Base-by-base conservation (phyloP, 1,140 invertebrate species). In the Acromyrmex heyeri region DNA sequence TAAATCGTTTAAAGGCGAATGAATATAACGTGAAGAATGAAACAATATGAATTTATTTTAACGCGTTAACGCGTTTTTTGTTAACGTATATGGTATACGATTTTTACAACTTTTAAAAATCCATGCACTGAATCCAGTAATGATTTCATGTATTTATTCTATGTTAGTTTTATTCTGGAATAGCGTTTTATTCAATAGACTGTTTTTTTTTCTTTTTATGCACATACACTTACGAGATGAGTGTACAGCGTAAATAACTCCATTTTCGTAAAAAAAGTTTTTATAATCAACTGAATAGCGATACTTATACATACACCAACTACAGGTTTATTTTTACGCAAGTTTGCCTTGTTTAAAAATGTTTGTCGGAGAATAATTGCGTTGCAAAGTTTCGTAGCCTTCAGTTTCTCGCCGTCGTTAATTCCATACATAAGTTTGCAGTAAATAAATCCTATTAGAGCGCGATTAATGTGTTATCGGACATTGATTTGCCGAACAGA, bases 221-320 rank as follows among this genome's bases (percentile, higher is more conserved):
- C 30, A 5, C 10, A 24, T 24, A 24, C 67, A 48, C 4, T 7
- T 53, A 14, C 7, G 53, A 18, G 78, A 70, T 27, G 48, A 57
- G 21, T 72, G 18, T 16, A 69, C 34, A 57, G 10, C 21, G 10
- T 24, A 50, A 59, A 73, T 82, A 61, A 14, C 18, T 48, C 1
- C 34, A 30, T 70, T 73, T 12, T 73, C 24, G 44, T 7, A 18
- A 72, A 81, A 81, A 81, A 73, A 73, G 34, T 73, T 73, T 73
- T 72, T 73, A 67, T 55, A 72, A 82, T 82, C 18, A 38, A 44
- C 24, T 82, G 79, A 82, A 82, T 82, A 82, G 30, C 53, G 21
- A 48, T 27, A 82, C 34, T 69, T 30, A 79, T 79, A 57, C 27
- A 79, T 79, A 57, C 55, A 79, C 48, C 18, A 34, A 34, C 48